Evolutionary conservation across 2,888 invertebrate species (phyloP).

Genomic region (Synanthedon vespiformis): DNA sequence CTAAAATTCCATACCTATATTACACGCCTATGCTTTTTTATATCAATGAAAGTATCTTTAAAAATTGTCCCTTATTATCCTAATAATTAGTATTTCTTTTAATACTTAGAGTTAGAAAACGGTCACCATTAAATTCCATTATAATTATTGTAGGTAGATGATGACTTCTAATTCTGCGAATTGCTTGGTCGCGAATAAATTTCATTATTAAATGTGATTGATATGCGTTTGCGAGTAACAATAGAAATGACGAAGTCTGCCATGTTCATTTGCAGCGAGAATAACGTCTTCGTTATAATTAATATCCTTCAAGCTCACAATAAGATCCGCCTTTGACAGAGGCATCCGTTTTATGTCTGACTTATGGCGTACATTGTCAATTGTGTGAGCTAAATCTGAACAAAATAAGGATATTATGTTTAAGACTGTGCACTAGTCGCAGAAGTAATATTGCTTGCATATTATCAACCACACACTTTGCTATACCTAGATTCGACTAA

Average conservation of each 20-base stretch:
- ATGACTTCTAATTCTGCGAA: background rate
- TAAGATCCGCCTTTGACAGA: slow-evolving; percentile 38
- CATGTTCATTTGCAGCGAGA: background rate
- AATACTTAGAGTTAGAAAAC: too few relatives aligned
- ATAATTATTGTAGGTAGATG: too few relatives aligned
- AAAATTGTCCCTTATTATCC: too few relatives aligned
- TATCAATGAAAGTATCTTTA: too few relatives aligned
- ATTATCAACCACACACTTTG: background rate
- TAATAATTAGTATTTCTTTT: too few relatives aligned
- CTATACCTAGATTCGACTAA: too few relatives aligned
- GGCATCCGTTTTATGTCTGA: slow-evolving; percentile 61
- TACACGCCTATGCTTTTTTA: too few relatives aligned
- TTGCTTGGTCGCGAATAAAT: too few relatives aligned
- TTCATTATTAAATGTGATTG: too few relatives aligned
- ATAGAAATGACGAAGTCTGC: background rate
- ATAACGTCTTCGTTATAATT: slow-evolving; percentile 27
- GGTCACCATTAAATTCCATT: too few relatives aligned
- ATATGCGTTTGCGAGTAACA: background rate
- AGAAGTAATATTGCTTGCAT: background rate
- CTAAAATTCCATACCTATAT: too few relatives aligned
- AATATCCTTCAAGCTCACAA: slow-evolving; percentile 38
- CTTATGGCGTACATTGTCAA: slow-evolving; percentile 54
- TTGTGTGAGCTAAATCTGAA: slow-evolving; percentile 57
- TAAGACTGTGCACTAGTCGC: background rate
- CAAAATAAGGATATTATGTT: slow-evolving; percentile 29